A percentile compares a stretch with the other conserved stretches of the same genome.
Conservation (phyloP, 2,113 vertebrate genomes). For the Ochotona curzoniae region DNA sequence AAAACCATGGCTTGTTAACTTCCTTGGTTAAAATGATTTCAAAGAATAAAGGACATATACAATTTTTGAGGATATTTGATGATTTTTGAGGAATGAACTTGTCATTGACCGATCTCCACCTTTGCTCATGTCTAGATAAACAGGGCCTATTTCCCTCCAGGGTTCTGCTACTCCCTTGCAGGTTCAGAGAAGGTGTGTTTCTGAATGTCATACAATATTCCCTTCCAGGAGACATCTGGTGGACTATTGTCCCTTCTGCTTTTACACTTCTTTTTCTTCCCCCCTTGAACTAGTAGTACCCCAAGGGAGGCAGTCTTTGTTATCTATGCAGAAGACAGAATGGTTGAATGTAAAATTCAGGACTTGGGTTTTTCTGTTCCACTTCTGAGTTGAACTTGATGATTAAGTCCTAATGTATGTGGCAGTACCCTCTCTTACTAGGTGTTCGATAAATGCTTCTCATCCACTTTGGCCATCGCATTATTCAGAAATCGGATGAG, state of each 20-base stretch:
- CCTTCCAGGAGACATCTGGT: constrained; percentile 46
- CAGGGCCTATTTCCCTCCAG: not conserved
- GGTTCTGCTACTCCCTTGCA: not conserved
- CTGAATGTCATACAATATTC: constrained; percentile 29
- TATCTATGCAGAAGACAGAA: not conserved
- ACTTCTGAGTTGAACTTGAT: constrained; percentile 16
- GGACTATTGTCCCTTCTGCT: constrained; percentile 45
- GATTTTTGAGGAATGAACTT: constrained; percentile 60
- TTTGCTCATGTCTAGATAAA: not conserved
- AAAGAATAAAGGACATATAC: constrained; percentile 63
- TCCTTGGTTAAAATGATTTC: constrained; percentile 49
- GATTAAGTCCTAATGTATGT: constrained; percentile 1
- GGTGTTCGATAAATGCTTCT: constrained; percentile 52
- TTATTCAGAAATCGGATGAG: constrained; percentile 37
- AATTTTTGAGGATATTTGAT: constrained; percentile 50
- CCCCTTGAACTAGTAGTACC: not conserved
- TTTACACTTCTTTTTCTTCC: constrained; percentile 39
- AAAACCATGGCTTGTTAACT: constrained; percentile 16
- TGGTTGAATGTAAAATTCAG: not conserved
- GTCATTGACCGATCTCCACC: constrained; percentile 49
- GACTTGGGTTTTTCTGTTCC: not conserved
- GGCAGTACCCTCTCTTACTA: constrained; percentile 39
- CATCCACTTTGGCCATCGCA: constrained; percentile 4
- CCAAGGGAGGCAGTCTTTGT: constrained; percentile 62
- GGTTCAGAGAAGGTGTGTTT: not conserved